A percentile compares a stretch with the other conserved stretches of the same genome.
Evolutionary conservation across 1,140 invertebrate species (phyloP).

Genomic region (Chelonus insularis): DNA sequence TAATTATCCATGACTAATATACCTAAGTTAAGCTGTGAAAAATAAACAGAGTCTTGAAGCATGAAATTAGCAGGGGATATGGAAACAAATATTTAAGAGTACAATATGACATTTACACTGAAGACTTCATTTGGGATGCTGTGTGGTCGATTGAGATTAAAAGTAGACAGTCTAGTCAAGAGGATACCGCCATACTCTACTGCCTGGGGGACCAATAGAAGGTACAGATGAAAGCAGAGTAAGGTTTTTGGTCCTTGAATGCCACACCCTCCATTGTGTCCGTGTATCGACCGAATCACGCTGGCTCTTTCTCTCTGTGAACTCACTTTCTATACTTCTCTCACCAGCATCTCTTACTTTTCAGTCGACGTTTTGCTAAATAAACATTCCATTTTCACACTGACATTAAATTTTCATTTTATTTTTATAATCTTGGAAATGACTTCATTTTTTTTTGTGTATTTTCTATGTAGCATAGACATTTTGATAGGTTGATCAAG

Average conservation of each 20-base stretch:
- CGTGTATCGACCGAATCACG: constrained; percentile 49
- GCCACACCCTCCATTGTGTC: constrained; percentile 57
- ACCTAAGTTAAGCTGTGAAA: too few species aligned
- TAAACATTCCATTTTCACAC: background rate
- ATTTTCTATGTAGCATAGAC: too few species aligned
- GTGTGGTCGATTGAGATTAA: background rate
- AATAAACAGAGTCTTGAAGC: too few species aligned
- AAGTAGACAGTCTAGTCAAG: background rate
- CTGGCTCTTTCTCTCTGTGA: background rate
- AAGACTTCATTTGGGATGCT: background rate
- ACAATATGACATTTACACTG: background rate
- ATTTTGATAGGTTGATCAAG: background rate
- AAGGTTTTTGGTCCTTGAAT: constrained; percentile 50
- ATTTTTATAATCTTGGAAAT: too few species aligned
- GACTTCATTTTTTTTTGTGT: too few species aligned
- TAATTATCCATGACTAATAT: too few species aligned
- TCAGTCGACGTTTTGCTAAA: background rate
- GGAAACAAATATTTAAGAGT: background rate
- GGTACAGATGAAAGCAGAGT: constrained; percentile 40
- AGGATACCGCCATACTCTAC: constrained; percentile 50
- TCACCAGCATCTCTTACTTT: background rate
- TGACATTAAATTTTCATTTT: too few species aligned
- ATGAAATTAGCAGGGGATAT: too few species aligned
- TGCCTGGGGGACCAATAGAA: constrained; percentile 48
- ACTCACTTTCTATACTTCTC: background rate